These are phyloP conservation scores for Drosophila anceps DNA, from an alignment of 2,888 invertebrate genomes.

Conservation along the genomic window DNA sequence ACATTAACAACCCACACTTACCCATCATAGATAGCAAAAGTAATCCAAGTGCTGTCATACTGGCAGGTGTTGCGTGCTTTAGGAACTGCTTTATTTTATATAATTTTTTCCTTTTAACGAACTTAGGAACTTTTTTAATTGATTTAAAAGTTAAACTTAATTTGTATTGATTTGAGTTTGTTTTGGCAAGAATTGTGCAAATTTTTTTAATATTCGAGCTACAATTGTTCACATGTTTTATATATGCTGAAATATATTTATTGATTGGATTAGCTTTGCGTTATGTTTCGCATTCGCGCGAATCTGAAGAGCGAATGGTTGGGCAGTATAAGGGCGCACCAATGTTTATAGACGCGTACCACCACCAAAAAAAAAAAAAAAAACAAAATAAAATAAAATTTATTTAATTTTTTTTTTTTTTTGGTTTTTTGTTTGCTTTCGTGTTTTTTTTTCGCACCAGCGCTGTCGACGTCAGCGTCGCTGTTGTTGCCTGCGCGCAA, in stretches of 20 bases:
- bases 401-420: constrained; percentile 5
- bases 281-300: constrained; percentile 49
- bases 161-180: constrained; percentile 9
- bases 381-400: neutral
- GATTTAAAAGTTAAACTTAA: constrained; percentile 1
- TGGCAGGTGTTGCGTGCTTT: constrained; percentile 41
- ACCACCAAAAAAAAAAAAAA: constrained; percentile 14
- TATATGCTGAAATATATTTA: neutral
- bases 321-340: constrained; percentile 67
- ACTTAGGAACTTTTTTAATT: constrained; percentile 25
- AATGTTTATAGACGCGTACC: constrained; percentile 69
- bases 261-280: constrained; percentile 16
- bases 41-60: constrained; percentile 79
- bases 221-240: constrained; percentile 44
- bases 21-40: constrained; percentile 81
- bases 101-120: constrained; percentile 5
- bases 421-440: constrained; percentile 20
- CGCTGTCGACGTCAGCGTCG: constrained; percentile 60
- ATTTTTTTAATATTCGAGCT: constrained; percentile 19
- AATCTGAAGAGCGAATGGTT: constrained; percentile 69
- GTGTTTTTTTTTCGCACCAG: constrained; percentile 44
- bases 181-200: constrained; percentile 70
- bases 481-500: constrained; percentile 61
- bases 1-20: constrained; percentile 64
- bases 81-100: constrained; percentile 52